Base-by-base conservation (phyloP, 2,888 invertebrate genomes). In the Ernsta delagoae region DNA sequence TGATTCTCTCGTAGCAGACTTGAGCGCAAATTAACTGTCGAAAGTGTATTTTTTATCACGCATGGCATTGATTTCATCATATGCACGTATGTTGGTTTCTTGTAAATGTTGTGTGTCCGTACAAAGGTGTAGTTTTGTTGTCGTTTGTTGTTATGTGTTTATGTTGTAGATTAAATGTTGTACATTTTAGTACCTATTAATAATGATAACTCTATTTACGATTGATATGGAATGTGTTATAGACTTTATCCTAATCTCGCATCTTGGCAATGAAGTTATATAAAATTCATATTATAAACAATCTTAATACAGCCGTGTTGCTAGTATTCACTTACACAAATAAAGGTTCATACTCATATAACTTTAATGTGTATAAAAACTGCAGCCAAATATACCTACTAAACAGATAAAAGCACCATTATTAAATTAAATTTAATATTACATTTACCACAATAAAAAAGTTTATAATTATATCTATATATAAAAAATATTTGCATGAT, bases 91-190 rank as follows among this genome's bases (percentile, higher is more conserved):
- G 36, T 64, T 70, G 68, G 31, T 43, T 53, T 72, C 70, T 65
- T 74, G 71, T 72, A 54, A 62, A 65, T 60, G 61, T 59, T 62
- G 36, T 53, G 62, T 62, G 9, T 62, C 16, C 48, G 12, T 12
- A 48, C 0, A 16, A 48, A 48, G 48, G 3, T 12, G 12, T 48
- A 48, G 48, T 48, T 12, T 16, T 7, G 12, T 39, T 12, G 36
- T 62, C 34, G n/a, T 5, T 34, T 34, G 34, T 48, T 48, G 45
- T 45, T 53, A 16, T 7, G 54, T 54, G 31, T 24, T 31, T 54
- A 31, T 62, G 12, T 62, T 62, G 56, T 48, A 24, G 24, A 24
- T 39, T 7, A 39, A 39, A 6, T 5, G 39, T 39, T 39, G 8
- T 43, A 9, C 9, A 43, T 43, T 50, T 50, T 45, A 11, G 45